Percentiles rank a stretch among this genome's conserved stretches.
phyloP scores from a whole-genome alignment of 1,140 invertebrate genomes.

The Cherax destructor region DNA sequence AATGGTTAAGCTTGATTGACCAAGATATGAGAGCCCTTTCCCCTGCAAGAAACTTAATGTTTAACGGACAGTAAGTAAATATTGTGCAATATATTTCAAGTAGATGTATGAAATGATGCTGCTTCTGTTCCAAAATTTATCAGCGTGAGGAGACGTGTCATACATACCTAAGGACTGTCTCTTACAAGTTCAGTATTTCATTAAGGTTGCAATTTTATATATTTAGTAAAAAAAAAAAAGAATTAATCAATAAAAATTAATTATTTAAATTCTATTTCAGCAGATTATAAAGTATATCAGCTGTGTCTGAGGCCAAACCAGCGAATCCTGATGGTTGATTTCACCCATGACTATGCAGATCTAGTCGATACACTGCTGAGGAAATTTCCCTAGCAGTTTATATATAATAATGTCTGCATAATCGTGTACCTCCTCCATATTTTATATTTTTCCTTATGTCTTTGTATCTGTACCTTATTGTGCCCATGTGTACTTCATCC shows the following conservation, averaged over 20 bases:
- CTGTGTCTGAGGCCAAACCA: slow-evolving; percentile 71
- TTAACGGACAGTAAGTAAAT: not conserved
- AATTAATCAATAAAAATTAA: not conserved
- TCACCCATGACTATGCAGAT: slow-evolving; percentile 6
- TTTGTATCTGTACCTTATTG: not conserved
- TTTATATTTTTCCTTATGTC: not conserved
- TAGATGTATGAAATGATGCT: not conserved
- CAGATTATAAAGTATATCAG: slow-evolving; percentile 19
- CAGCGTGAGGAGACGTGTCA: not conserved
- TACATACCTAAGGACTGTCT: not conserved
- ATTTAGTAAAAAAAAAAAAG: not conserved
- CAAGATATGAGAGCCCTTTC: not conserved
- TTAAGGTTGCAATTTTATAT: too few relatives aligned
- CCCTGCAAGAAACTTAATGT: not conserved
- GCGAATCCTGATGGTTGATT: slow-evolving; percentile 31
- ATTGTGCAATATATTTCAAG: not conserved
- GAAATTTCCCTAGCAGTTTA: not conserved
- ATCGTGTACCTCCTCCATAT: not conserved
- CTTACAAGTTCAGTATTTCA: not conserved
- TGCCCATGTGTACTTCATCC: not conserved
- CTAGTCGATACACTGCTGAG: not conserved
- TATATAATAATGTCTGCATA: not conserved
- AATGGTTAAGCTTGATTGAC: not conserved
- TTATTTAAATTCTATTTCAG: not conserved
- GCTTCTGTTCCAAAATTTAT: not conserved